Conservation (phyloP, 1,140 invertebrate genomes). For the Micrasema longulum region DNA sequence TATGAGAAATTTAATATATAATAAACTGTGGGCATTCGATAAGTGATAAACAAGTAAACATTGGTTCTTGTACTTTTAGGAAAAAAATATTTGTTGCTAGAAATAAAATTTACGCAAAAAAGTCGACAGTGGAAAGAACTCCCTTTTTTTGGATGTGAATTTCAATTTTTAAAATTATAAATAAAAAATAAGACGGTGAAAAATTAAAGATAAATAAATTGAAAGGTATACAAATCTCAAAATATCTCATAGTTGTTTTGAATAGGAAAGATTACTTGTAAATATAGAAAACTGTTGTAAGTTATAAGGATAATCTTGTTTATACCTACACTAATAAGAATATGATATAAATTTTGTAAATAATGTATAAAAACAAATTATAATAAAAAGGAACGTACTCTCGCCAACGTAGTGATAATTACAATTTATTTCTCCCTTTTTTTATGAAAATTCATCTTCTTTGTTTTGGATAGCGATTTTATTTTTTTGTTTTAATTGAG, state of each 20-base stretch:
- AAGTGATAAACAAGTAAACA: slow-evolving; percentile 36
- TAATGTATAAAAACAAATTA: slow-evolving; percentile 3
- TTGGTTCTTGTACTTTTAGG: slow-evolving; percentile 28
- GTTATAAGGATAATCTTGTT: slow-evolving; percentile 1
- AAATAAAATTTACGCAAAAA: slow-evolving; percentile 15
- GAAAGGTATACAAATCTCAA: too few relatives aligned
- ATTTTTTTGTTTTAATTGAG: slow-evolving; percentile 14
- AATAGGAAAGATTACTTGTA: background rate
- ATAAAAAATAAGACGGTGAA: background rate
- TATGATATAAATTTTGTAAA: slow-evolving; percentile 25
- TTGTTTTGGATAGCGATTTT: background rate
- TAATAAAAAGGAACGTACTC: slow-evolving; percentile 46
- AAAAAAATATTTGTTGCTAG: slow-evolving; percentile 3
- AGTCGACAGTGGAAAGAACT: slow-evolving; percentile 9
- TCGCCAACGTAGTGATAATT: slow-evolving; percentile 47
- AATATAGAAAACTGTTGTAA: slow-evolving; percentile 6
- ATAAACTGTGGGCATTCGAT: slow-evolving; percentile 44
- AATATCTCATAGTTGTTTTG: too few relatives aligned
- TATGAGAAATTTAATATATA: slow-evolving; percentile 31
- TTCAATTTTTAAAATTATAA: too few relatives aligned
- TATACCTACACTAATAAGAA: slow-evolving; percentile 19
- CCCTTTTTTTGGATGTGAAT: slow-evolving; percentile 13
- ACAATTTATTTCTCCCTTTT: background rate
- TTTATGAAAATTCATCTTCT: background rate
- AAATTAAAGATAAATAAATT: too few relatives aligned